Evolutionary conservation across 1,140 invertebrate species (phyloP).

Genomic region (Yoshiicerus persimilis): DNA sequence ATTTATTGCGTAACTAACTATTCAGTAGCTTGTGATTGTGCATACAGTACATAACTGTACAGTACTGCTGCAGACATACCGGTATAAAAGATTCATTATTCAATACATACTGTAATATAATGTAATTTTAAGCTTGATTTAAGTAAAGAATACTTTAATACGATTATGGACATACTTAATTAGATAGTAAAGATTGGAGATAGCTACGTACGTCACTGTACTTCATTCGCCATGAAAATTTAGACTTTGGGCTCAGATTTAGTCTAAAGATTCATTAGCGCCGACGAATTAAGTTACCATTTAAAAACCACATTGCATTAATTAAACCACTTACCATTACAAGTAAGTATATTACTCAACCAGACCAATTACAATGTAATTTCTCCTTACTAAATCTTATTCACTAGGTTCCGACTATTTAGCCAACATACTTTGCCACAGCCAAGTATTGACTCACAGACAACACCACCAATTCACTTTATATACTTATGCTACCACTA

Average conservation of each 20-base stretch:
- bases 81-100: background rate
- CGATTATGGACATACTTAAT: background rate
- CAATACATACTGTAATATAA: background rate
- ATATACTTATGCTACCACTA: too few relatives aligned
- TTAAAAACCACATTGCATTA: background rate
- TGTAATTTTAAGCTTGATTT: background rate
- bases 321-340: background rate
- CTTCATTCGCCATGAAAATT: conserved; percentile 9
- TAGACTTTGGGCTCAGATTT: conserved; percentile 27
- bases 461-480: too few relatives aligned
- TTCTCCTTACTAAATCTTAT: background rate
- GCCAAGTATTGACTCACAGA: too few relatives aligned
- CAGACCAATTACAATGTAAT: background rate
- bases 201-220: background rate
- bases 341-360: background rate
- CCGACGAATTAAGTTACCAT: background rate
- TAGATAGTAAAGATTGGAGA: too few relatives aligned
- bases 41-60: too few relatives aligned
- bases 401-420: too few relatives aligned
- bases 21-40: too few relatives aligned
- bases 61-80: background rate
- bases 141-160: background rate
- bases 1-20: background rate
- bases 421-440: background rate
- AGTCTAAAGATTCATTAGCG: conserved; percentile 30